phyloP scores from a whole-genome alignment of 2,113 vertebrate genomes.

The Mus pahari region DNA sequence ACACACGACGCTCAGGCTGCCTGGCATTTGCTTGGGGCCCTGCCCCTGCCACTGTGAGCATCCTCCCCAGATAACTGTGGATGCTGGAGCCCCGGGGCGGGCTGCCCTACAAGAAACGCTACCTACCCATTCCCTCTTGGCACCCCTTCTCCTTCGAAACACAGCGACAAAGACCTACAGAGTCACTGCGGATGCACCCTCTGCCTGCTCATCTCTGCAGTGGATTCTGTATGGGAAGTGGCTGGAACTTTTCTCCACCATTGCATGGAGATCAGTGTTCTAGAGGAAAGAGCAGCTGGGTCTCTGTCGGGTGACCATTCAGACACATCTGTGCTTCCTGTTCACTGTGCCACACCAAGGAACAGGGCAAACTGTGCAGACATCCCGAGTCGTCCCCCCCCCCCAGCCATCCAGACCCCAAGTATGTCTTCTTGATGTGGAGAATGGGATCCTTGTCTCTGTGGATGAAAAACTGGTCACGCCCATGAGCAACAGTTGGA shows the following conservation, averaged over 20 bases:
- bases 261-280: fast-evolving
- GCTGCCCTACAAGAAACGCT: not conserved
- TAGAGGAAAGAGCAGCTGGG: fast-evolving
- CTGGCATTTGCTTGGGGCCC: not conserved
- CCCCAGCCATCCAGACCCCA: fast-evolving
- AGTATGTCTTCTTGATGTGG: not conserved
- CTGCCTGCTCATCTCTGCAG: fast-evolving
- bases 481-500: fast-evolving
- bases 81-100: not conserved
- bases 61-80: fast-evolving
- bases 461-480: fast-evolving
- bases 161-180: fast-evolving
- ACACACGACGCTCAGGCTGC: not conserved
- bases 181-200: not conserved
- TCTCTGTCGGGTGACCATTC: fast-evolving
- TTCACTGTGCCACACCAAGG: fast-evolving
- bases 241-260: fast-evolving
- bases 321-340: fast-evolving
- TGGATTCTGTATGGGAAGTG: not conserved
- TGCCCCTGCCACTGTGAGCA: fast-evolving
- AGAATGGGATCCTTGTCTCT: fast-evolving
- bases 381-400: too few relatives aligned
- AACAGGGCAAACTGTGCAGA: fast-evolving
- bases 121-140: fast-evolving
- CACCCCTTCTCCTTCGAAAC: not conserved